phyloP scores from a whole-genome alignment of 2,888 invertebrate species.

The Archaeoteleia sp. region DNA sequence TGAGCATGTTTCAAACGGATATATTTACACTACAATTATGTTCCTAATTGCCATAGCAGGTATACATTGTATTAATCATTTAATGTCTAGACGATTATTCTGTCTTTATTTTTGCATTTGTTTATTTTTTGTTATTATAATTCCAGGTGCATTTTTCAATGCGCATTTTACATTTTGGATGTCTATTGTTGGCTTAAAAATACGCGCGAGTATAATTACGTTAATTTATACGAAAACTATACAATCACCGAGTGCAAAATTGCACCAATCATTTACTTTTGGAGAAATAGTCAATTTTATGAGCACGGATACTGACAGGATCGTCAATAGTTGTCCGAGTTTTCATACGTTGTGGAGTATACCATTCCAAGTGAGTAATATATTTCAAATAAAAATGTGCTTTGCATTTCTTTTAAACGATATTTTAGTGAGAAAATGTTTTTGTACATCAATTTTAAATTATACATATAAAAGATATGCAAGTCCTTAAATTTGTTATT shows the following conservation, averaged over 20 bases:
- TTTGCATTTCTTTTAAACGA: slow-evolving; percentile 28
- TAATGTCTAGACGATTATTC: neutral
- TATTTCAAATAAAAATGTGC: slow-evolving; percentile 4
- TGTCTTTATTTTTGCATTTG: slow-evolving; percentile 56
- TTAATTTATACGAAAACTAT: slow-evolving; percentile 86
- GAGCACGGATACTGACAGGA: slow-evolving; percentile 96
- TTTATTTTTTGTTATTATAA: no score
- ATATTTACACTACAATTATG: slow-evolving; percentile 81
- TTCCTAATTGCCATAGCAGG: slow-evolving; percentile 82
- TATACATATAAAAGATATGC: no score
- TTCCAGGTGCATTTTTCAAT: slow-evolving; percentile 87
- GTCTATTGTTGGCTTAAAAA: slow-evolving; percentile 88
- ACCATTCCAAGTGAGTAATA: slow-evolving; percentile 84
- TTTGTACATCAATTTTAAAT: no score
- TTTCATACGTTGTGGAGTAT: slow-evolving; percentile 98
- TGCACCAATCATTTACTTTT: slow-evolving; percentile 76
- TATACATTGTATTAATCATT: no score
- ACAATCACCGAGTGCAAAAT: slow-evolving; percentile 66
- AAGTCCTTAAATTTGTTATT: no score
- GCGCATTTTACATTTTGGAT: slow-evolving; percentile 94
- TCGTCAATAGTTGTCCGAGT: slow-evolving; percentile 96
- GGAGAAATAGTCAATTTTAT: slow-evolving; percentile 97
- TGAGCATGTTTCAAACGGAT: slow-evolving; percentile 80
- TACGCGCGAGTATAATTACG: slow-evolving; percentile 89
- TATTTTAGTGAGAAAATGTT: no score